Conservation (phyloP, 2,113 vertebrate genomes). For the Mustelus asterias region DNA sequence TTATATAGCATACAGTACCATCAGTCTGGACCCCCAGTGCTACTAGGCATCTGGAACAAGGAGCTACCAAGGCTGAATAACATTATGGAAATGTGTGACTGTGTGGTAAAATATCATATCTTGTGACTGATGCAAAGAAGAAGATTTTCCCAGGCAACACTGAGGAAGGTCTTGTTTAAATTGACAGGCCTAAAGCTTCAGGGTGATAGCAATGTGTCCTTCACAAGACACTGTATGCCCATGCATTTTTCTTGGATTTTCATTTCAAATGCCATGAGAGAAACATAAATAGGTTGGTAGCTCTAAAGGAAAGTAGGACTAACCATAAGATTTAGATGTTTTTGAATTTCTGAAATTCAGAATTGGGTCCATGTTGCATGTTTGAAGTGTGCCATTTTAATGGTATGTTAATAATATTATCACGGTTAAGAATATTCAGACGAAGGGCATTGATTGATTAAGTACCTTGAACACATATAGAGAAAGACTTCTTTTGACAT, state of each 20-base stretch:
- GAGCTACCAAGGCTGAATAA: neutral
- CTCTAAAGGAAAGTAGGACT: neutral
- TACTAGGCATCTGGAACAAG: neutral
- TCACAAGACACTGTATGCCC: neutral
- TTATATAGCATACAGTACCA: neutral
- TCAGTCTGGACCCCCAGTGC: neutral
- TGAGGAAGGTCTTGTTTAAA: neutral
- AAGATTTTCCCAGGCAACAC: neutral
- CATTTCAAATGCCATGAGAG: neutral
- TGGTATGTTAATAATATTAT: no score
- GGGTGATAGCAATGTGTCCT: neutral
- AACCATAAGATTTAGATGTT: neutral
- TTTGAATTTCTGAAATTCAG: neutral
- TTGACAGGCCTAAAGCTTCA: neutral
- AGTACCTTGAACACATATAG: no score
- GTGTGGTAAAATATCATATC: neutral
- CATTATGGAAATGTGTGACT: neutral
- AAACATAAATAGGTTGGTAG: neutral
- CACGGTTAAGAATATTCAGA: no score
- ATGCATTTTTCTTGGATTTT: neutral
- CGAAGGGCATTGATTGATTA: no score
- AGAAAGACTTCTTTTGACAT: no score
- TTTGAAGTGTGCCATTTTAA: neutral
- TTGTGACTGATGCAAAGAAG: neutral
- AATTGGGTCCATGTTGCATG: neutral